phyloP scores from a whole-genome alignment of 2,888 invertebrate species.

The Prenolepis imparis region DNA sequence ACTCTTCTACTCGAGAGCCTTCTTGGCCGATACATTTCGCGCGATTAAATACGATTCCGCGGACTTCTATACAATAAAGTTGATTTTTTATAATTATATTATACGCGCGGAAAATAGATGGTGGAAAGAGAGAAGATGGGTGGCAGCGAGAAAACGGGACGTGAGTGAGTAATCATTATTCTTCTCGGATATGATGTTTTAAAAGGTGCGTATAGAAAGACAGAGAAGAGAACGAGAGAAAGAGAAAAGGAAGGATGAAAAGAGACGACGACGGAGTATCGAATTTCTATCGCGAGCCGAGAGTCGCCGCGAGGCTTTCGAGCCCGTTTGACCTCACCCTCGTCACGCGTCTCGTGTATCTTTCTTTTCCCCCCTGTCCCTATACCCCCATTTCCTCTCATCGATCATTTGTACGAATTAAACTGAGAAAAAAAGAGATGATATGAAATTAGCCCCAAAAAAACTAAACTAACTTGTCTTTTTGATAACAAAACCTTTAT shows the following conservation, averaged over 20 bases:
- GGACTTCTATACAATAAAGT: neutral
- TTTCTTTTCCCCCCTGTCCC: neutral
- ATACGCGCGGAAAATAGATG: neutral
- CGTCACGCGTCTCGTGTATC: neutral
- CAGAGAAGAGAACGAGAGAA: neutral
- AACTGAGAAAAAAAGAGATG: neutral
- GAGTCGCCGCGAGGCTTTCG: slow-evolving; percentile 21
- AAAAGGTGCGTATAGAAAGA: neutral
- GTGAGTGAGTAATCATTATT: neutral
- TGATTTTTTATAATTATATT: neutral
- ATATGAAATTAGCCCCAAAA: neutral
- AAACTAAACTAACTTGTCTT: neutral
- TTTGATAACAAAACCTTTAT: neutral
- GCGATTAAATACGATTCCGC: neutral
- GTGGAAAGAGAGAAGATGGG: neutral
- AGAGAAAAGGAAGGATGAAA: neutral
- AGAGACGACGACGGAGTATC: slow-evolving; percentile 46
- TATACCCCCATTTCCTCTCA: neutral
- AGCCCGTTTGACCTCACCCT: slow-evolving; percentile 23
- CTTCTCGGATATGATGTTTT: slow-evolving; percentile 10
- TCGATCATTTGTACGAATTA: neutral
- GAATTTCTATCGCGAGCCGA: slow-evolving; percentile 46
- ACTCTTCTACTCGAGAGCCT: neutral
- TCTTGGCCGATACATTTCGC: slow-evolving; percentile 9
- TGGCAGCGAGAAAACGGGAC: neutral